Evolutionary conservation across 2,888 invertebrate genomes (phyloP), one percentile per base, ranked within the genome.

Genomic region (Pammene fasciana): DNA sequence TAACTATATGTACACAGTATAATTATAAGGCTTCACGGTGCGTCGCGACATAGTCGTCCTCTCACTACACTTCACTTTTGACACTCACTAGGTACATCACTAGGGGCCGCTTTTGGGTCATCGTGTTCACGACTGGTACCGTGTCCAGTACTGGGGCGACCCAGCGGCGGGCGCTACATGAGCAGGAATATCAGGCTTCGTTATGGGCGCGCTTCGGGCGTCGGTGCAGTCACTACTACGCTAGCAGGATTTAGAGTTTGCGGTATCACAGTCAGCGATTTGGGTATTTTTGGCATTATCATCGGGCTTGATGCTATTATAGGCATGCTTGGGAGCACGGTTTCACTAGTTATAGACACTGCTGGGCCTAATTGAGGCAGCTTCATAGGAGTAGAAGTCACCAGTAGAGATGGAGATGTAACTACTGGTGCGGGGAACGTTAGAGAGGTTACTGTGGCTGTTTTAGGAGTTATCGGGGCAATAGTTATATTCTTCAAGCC

Each of bases 211-310:
- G 76, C 72, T 16, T 78, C 78, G 7, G 78, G 16, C 13, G 10
- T 65, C 68, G 46, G 71, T 68, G 14, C 74, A 72, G 59, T 18
- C 59, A 45, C 13, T 34, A 36, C 11, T 2, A 59, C 34, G 10
- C 59, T 34, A 0, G 45, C 1, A 41, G 13, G 57, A 45, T 80
- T 74, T 13, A 84, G 76, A 6, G 84, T 82, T 73, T 96, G 96
- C 11, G 96, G 96, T 79, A 97, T 96, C 65, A 97, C 96, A 0
- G 97, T 97, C 75, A 97, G 84, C 1, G 96, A 96, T 84, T 95
- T 96, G 38, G 97, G 97, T 82, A 97, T 96, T 86, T 96, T 96
- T 60, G 96, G 96, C 91, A 97, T 89, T 65, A 94, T 88, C 82
- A 89, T 81, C 67, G 85, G 84, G 26, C 80, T 82, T 0, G 87